Conservation (phyloP, 2,113 vertebrate genomes). For the Panthera tigris region DNA sequence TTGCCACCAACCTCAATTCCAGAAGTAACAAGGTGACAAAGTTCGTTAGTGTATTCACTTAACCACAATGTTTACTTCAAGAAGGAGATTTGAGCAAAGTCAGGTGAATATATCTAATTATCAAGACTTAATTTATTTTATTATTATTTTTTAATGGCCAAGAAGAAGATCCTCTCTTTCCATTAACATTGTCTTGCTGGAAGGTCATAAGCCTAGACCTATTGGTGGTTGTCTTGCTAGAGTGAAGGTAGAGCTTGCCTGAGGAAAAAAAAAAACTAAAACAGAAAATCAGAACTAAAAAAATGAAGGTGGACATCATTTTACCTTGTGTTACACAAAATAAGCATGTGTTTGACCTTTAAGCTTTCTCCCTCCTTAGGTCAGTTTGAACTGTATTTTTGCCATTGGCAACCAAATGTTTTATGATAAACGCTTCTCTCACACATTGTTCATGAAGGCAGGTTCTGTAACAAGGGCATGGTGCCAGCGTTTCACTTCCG, state of each 20-base stretch:
- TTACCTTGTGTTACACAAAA: not conserved
- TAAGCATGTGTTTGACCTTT: not conserved
- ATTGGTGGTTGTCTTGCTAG: not conserved
- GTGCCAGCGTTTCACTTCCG: not conserved
- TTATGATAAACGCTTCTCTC: not conserved
- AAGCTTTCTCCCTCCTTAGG: not conserved
- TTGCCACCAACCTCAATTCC: not conserved
- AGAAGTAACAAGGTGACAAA: not conserved
- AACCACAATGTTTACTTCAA: not conserved
- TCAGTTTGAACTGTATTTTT: not conserved
- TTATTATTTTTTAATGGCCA: not conserved
- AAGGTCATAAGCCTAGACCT: not conserved
- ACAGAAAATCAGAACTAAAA: not conserved
- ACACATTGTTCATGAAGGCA: not conserved
- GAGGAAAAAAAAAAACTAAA: not conserved
- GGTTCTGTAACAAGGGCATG: not conserved
- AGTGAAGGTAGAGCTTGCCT: not conserved
- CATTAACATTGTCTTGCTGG: not conserved
- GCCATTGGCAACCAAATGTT: not conserved
- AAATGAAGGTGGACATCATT: not conserved
- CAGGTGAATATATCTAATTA: not conserved
- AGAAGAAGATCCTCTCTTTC: not conserved
- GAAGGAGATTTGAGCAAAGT: not conserved
- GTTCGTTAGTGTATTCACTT: not conserved
- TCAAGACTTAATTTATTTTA: not conserved